Conservation (phyloP, 2,113 vertebrate genomes). For the Plecotus auritus region DNA sequence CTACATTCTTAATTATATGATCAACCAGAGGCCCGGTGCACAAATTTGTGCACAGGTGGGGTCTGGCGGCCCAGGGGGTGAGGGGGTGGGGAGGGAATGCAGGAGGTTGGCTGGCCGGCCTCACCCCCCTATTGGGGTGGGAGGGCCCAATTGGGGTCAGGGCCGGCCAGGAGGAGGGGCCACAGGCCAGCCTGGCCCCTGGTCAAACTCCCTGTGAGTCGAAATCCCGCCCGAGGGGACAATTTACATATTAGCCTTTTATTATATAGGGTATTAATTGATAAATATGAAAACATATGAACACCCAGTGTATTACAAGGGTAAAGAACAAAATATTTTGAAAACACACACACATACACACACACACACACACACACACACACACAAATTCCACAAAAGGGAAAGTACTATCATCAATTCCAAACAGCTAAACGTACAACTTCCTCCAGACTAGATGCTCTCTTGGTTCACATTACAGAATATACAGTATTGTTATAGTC, state of each 20-base stretch:
- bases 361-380: conserved; percentile 13
- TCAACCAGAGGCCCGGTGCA: background rate
- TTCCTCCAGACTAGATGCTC: background rate
- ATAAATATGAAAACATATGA: conserved; percentile 36
- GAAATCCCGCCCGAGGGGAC: too few relatives aligned
- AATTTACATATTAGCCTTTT: too few relatives aligned
- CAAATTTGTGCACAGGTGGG: too few relatives aligned
- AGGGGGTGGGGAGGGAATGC: too few relatives aligned
- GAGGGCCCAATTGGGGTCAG: too few relatives aligned
- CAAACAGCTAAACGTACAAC: background rate
- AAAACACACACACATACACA: conserved; percentile 21
- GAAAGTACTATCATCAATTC: conserved; percentile 1
- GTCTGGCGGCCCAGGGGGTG: too few relatives aligned
- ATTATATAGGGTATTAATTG: background rate
- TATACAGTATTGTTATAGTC: background rate
- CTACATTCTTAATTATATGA: conserved; percentile 27
- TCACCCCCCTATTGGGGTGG: too few relatives aligned
- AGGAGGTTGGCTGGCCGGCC: too few relatives aligned
- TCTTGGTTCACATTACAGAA: background rate
- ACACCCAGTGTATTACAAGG: conserved; percentile 8
- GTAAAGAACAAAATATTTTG: conserved; percentile 45
- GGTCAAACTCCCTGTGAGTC: too few relatives aligned
- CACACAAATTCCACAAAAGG: conserved; percentile 24
- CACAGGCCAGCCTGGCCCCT: too few relatives aligned
- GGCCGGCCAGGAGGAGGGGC: too few relatives aligned